These are phyloP conservation scores for Sebastes nivosus DNA, from an alignment of 2,797 vertebrate genomes.

Conservation along the genomic window DNA sequence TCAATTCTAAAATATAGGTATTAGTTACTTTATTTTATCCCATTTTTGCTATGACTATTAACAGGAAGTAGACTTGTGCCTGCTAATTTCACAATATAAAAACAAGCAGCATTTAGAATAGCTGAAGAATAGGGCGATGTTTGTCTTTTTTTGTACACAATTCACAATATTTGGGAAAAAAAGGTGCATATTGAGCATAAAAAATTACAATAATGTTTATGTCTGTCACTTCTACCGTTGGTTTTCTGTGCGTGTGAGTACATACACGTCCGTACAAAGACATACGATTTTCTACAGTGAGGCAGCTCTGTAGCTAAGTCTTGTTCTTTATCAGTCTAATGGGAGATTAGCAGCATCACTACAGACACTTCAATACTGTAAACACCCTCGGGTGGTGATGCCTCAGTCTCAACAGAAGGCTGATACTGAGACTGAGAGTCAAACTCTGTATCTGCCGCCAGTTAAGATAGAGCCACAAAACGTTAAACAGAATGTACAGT, in stretches of 20 bases:
- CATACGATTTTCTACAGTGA: neutral
- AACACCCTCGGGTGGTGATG: constrained; percentile 32
- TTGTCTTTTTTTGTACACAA: neutral
- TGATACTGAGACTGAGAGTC: constrained; percentile 11
- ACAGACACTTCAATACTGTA: constrained; percentile 1
- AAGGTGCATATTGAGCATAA: too few species aligned
- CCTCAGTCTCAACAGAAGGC: constrained; percentile 3
- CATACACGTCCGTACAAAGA: neutral
- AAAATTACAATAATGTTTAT: neutral
- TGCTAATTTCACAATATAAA: neutral
- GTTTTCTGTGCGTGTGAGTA: neutral
- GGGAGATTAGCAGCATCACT: constrained; percentile 7
- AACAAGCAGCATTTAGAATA: neutral
- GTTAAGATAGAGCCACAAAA: constrained; percentile 10
- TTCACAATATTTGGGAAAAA: neutral
- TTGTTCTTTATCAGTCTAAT: constrained; percentile 24
- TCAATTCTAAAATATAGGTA: neutral
- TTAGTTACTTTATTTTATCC: neutral
- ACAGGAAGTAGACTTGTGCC: neutral
- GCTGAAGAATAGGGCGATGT: neutral
- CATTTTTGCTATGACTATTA: neutral
- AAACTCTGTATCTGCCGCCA: neutral
- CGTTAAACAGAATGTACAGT: neutral
- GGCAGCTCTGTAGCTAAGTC: neutral
- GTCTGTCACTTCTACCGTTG: neutral